Conservation (phyloP, 1,140 invertebrate species). For the Atopsyche davidsoni region DNA sequence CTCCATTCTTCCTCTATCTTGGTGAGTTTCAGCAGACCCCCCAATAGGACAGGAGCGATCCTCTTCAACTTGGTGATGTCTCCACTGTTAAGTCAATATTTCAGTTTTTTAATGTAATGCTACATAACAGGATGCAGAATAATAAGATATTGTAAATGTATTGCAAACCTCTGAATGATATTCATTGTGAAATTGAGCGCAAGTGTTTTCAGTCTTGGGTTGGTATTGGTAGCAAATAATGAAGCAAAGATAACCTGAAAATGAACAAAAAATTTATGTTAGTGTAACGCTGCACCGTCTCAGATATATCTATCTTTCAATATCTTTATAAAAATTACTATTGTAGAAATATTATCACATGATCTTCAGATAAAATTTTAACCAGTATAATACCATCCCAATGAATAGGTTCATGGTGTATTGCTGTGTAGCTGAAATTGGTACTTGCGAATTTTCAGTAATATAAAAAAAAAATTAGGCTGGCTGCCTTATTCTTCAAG, state of each 20-base stretch:
- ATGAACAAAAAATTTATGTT: too few species aligned
- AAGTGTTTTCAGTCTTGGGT: slow-evolving; percentile 71
- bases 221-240: slow-evolving; percentile 76
- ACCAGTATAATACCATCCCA: too few species aligned
- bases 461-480: too few species aligned
- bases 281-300: too few species aligned
- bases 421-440: too few species aligned
- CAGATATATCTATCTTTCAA: too few species aligned
- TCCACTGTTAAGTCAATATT: slow-evolving; percentile 45
- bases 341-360: too few species aligned
- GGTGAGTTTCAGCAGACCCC: slow-evolving; percentile 65
- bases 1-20: slow-evolving; percentile 53
- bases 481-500: too few species aligned
- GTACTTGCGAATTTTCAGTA: too few species aligned
- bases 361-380: too few species aligned
- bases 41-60: slow-evolving; percentile 59
- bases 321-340: too few species aligned
- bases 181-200: slow-evolving; percentile 78
- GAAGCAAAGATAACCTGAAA: slow-evolving; percentile 80
- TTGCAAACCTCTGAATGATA: slow-evolving; percentile 67
- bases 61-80: slow-evolving; percentile 52
- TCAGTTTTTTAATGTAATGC: slow-evolving; percentile 11
- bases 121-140: not conserved
- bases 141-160: slow-evolving; percentile 9
- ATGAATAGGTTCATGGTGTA: too few species aligned